These are phyloP conservation scores for Phyllostomus discolor DNA, from an alignment of 2,113 vertebrate genomes.

Conservation along the genomic window DNA sequence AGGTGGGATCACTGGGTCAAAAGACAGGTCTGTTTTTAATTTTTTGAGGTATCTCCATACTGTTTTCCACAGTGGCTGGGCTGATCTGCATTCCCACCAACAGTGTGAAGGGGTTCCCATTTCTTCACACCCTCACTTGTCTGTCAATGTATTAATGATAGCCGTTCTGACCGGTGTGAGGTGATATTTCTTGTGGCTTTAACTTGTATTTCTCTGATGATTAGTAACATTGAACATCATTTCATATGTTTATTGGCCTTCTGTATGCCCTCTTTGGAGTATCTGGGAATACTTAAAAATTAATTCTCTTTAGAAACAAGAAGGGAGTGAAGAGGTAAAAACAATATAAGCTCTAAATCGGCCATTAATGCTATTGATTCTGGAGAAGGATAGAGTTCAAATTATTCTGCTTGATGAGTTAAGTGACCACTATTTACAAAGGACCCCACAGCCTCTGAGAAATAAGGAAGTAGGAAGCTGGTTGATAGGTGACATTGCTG, in stretches of 20 bases:
- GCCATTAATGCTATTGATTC: neutral
- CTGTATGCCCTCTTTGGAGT: neutral
- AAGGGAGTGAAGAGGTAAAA: neutral
- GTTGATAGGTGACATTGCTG: neutral
- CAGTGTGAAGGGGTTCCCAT: too few relatives aligned
- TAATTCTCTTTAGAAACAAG: neutral
- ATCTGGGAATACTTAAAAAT: neutral
- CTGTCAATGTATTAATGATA: too few relatives aligned
- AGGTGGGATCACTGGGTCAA: neutral
- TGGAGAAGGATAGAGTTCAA: neutral
- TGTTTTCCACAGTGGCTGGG: neutral
- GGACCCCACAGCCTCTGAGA: neutral
- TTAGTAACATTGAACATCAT: too few relatives aligned
- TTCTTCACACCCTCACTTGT: too few relatives aligned
- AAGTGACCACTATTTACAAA: neutral
- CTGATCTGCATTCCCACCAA: neutral
- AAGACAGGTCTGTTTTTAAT: neutral
- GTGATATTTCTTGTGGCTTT: too few relatives aligned
- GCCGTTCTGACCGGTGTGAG: too few relatives aligned
- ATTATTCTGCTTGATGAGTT: neutral
- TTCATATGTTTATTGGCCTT: too few relatives aligned
- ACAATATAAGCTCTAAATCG: neutral
- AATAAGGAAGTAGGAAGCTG: neutral
- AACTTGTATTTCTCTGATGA: too few relatives aligned
- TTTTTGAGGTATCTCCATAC: neutral